Conservation (phyloP, 1,140 invertebrate genomes). For the Drosophila orosa region DNA sequence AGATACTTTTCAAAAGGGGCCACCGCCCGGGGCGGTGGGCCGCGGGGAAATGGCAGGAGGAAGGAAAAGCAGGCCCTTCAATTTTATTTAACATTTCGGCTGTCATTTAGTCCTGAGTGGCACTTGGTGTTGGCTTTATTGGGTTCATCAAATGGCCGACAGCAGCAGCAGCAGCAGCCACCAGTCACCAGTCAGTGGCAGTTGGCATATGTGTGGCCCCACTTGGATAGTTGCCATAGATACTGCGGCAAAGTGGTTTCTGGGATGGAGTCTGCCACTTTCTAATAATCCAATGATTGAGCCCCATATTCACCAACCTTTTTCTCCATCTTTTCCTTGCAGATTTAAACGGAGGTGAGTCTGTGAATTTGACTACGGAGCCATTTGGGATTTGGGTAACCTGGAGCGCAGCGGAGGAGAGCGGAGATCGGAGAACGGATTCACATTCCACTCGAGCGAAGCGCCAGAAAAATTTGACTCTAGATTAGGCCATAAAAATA, state of each 20-base stretch:
- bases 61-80: constrained; percentile 48
- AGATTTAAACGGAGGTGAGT: constrained; percentile 61
- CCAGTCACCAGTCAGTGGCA: constrained; percentile 15
- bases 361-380: constrained; percentile 30
- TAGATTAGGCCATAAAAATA: constrained; percentile 79
- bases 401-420: not conserved
- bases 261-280: constrained; percentile 30
- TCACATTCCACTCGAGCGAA: constrained; percentile 43
- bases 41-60: constrained; percentile 7
- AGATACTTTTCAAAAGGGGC: constrained; percentile 66
- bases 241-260: constrained; percentile 22
- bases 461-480: constrained; percentile 68
- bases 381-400: constrained; percentile 45
- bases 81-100: constrained; percentile 75
- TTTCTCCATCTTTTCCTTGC: constrained; percentile 25
- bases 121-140: constrained; percentile 71
- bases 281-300: constrained; percentile 33
- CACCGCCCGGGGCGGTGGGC: constrained; percentile 7
- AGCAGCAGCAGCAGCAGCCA: constrained; percentile 16
- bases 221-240: constrained; percentile 63
- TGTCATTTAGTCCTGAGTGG: constrained; percentile 69
- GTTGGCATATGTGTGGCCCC: constrained; percentile 64
- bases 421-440: constrained; percentile 9
- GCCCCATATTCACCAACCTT: constrained; percentile 18
- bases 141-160: constrained; percentile 75